Percentiles rank a stretch among this genome's conserved stretches.
Evolutionary conservation across 1,140 invertebrate genomes (phyloP).

Genomic region (Muscidifurax raptorellus): DNA sequence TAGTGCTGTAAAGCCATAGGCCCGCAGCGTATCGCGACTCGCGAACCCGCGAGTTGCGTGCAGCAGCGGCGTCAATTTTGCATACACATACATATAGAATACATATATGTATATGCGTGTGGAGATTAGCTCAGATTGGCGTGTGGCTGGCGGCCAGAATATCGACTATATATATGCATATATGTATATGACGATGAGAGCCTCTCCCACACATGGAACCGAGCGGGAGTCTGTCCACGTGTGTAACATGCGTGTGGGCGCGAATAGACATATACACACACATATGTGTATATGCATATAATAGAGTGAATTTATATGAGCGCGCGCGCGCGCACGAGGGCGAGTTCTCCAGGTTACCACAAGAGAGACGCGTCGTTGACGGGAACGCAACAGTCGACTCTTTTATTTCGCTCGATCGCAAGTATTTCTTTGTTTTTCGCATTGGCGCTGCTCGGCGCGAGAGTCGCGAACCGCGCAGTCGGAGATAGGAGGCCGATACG

Average conservation of each 20-base stretch:
- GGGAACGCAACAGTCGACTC: conserved; percentile 41
- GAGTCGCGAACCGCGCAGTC: conserved; percentile 8
- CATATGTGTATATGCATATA: conserved; percentile 23
- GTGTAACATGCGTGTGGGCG: not conserved
- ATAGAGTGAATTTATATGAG: not conserved
- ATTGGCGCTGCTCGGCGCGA: conserved; percentile 1
- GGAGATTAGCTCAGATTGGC: not conserved
- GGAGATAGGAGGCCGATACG: not conserved
- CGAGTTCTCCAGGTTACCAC: conserved; percentile 14
- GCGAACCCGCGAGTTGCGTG: not conserved
- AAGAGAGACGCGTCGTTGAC: conserved; percentile 23
- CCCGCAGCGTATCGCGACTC: not conserved
- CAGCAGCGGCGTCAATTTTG: not conserved
- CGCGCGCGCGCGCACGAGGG: not conserved
- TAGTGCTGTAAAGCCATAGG: not conserved
- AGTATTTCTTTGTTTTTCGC: conserved; percentile 30
- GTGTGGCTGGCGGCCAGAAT: no score
- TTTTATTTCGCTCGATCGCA: conserved; percentile 15
- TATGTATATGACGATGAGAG: not conserved
- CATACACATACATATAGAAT: not conserved
- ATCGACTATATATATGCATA: no score
- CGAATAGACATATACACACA: not conserved
- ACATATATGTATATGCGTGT: not conserved
- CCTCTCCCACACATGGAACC: not conserved
- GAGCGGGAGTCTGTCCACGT: not conserved